Base-by-base conservation (phyloP, 2,888 invertebrate species). In the Congeria kusceri region DNA sequence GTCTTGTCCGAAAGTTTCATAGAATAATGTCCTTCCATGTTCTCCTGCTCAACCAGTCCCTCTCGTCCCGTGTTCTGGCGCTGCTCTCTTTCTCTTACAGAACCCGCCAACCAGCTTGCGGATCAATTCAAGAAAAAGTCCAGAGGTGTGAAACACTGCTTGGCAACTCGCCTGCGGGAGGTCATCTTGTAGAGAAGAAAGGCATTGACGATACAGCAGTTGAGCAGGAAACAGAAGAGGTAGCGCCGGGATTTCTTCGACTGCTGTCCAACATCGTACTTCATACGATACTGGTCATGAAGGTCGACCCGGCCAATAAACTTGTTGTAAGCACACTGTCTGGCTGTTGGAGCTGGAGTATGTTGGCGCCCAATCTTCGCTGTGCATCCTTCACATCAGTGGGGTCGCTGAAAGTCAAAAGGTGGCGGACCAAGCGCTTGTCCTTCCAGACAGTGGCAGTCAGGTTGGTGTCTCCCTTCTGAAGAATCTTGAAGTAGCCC, bases 221-320 rank as follows among this genome's bases (percentile, higher is more conserved):
- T 77, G 20, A 75, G 15, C 0, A 77, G 9, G 56, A 77, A 81
- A 71, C 67, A 77, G 46, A 63, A 74, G 9, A 80, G 15, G 59
- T 83, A 78, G 0, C 57, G 49, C 80, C 80, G 77, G 29, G 49
- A 71, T 69, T 77, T 84, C 39, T 75, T 80, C 3, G 63, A 62
- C n/a, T 66, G 63, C n/a, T 77, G 68, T 11, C 77, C 83, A 15
- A 83, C 53, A 56, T 63, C 46, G 63, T 80, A 83, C 18, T 61
- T 77, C 46, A 59, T 68, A 23, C 78, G 20, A 1, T 72, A 44
- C 47, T 83, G 83, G 53, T 85, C 78, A 72, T 83, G 78, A 0
- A 64, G 57, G 46, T 85, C 85, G 0, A 83, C 77, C n/a, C 80
- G 80, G 27, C 77, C 74, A 80, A 85, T 85, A 23, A 58, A 71